These are phyloP conservation scores for Diadumene lineata DNA, from an alignment of 92 coral and sea anemone genomes.

Conservation along the genomic window DNA sequence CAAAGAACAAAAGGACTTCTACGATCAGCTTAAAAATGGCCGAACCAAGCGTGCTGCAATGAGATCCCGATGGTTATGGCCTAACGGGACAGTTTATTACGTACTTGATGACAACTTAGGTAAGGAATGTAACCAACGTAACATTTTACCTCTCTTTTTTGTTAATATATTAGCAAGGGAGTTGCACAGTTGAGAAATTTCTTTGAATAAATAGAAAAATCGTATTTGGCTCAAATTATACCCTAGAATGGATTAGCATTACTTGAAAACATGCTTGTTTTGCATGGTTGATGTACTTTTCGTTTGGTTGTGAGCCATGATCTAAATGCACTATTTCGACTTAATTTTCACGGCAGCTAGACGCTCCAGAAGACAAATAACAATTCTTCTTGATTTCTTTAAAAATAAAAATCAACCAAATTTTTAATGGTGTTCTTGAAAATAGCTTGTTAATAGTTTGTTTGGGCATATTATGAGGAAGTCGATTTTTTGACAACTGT, in stretches of 20 bases:
- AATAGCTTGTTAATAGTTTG: too few relatives aligned
- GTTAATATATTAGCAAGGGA: not conserved
- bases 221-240: not conserved
- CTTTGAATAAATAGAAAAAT: too few relatives aligned
- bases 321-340: too few relatives aligned
- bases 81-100: constrained; percentile 4
- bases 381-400: too few relatives aligned
- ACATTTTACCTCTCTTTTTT: not conserved
- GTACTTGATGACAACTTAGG: not conserved
- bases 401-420: too few relatives aligned
- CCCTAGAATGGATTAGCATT: not conserved
- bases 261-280: too few relatives aligned
- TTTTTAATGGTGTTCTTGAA: too few relatives aligned
- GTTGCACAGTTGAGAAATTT: not conserved
- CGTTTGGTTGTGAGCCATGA: too few relatives aligned
- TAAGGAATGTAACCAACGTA: not conserved
- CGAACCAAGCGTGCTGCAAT: constrained; percentile 27
- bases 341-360: too few relatives aligned
- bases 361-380: too few relatives aligned
- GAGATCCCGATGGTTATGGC: constrained; percentile 21
- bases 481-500: too few relatives aligned
- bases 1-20: constrained; percentile 18
- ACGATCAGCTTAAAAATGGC: constrained; percentile 8
- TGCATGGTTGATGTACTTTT: not conserved
- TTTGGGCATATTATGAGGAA: too few relatives aligned